A percentile compares a stretch with the other conserved stretches of the same genome.
Evolutionary conservation across 2,113 vertebrate species (phyloP).

Genomic region (Equus przewalskii): DNA sequence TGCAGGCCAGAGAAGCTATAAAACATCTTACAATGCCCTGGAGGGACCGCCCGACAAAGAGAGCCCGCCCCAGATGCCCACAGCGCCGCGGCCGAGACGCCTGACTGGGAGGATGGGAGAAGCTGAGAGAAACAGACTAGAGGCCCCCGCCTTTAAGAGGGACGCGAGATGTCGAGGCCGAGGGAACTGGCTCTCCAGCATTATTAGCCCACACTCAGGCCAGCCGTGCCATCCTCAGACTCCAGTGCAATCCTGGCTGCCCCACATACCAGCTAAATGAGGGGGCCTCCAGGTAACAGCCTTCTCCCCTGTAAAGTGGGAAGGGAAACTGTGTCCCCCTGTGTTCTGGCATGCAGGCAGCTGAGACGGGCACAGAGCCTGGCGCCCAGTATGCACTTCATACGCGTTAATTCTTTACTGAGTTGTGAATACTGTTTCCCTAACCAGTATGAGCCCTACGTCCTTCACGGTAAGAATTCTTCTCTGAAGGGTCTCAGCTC

Average conservation of each 20-base stretch:
- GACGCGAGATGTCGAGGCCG: accelerated
- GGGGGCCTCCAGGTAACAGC: accelerated
- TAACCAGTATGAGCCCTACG: accelerated
- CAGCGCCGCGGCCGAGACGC: not conserved
- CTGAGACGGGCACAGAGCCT: not conserved
- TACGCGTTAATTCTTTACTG: accelerated
- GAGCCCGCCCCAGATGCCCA: accelerated
- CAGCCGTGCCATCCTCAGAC: no score
- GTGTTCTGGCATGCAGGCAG: accelerated
- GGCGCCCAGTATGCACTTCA: accelerated
- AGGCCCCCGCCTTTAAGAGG: accelerated
- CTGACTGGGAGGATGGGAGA: accelerated
- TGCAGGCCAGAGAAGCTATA: accelerated
- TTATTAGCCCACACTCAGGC: accelerated
- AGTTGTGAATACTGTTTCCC: accelerated
- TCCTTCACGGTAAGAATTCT: no score
- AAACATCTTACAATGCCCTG: accelerated
- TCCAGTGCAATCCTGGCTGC: not conserved
- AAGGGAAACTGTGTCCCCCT: accelerated
- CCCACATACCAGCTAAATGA: accelerated
- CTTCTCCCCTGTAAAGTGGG: not conserved
- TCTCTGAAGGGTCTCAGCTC: not conserved
- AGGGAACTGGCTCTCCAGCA: accelerated
- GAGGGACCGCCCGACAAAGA: accelerated
- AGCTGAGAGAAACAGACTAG: not conserved